Evolutionary conservation across 2,888 invertebrate species (phyloP).

Genomic region (Steinernema hermaphroditum): DNA sequence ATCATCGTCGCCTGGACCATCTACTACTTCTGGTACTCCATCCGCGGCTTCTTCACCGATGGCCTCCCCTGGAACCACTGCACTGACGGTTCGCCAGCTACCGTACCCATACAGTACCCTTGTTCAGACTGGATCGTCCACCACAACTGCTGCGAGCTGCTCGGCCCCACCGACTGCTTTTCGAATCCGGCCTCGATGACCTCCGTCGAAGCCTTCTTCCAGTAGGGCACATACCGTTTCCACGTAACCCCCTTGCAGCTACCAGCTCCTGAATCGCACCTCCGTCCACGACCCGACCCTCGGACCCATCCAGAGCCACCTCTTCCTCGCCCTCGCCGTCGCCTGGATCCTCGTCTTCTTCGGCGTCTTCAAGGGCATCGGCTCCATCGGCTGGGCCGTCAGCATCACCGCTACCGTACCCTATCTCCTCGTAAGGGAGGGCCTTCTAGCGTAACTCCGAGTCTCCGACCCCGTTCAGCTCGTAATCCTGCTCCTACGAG

Average conservation of each 20-base stretch:
- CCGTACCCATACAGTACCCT: neutral
- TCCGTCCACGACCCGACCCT: conserved; percentile 36
- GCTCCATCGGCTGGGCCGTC: conserved; percentile 62
- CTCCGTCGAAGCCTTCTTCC: conserved; percentile 62
- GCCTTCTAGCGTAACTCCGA: neutral
- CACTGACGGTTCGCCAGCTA: conserved; percentile 39
- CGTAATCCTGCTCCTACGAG: conserved; percentile 59
- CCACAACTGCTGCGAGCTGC: conserved; percentile 58
- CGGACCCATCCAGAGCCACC: conserved; percentile 70
- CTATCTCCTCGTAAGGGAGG: conserved; percentile 51
- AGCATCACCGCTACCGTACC: conserved; percentile 62
- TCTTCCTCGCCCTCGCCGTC: conserved; percentile 83
- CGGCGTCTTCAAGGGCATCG: conserved; percentile 81
- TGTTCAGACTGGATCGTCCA: conserved; percentile 53
- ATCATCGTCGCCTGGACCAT: conserved; percentile 57
- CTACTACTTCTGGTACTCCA: conserved; percentile 62
- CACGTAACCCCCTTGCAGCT: conserved; percentile 39
- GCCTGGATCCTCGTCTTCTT: conserved; percentile 94
- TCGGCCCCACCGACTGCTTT: conserved; percentile 48
- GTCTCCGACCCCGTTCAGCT: conserved; percentile 48
- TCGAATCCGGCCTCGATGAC: conserved; percentile 50
- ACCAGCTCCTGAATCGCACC: conserved; percentile 57
- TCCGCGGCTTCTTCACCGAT: conserved; percentile 45
- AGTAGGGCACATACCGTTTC: conserved; percentile 42
- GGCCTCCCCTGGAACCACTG: conserved; percentile 58